Base-by-base conservation (phyloP, 2,888 invertebrate genomes). In the Helleia helle region DNA sequence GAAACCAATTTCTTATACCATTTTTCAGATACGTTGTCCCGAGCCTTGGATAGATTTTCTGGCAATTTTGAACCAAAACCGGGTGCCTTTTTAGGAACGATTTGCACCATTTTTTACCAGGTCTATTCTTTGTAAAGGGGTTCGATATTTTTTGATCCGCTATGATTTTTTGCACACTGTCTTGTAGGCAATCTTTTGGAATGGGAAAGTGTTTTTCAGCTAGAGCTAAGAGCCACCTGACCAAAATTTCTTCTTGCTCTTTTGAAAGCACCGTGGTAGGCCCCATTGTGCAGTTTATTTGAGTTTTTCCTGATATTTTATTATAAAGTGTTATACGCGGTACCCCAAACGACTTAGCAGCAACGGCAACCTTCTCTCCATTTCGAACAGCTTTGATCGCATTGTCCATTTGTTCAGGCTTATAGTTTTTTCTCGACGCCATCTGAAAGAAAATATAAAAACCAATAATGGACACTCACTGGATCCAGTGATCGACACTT, bases 161-260 rank as follows among this genome's bases (percentile, higher is more conserved):
- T 15, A 54, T 47, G 17, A 51, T 52, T 46, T 46, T 49, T 50
- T 54, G 49, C 13, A 52, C 53, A 38, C 51, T 54, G 36, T 51
- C 49, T 13, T 50, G 9, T 36, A 53, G 41, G n/a, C 5, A 14
- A 38, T 50, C 46, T 48, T 43, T 51, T 25, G 34, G 42, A 6
- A 51, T n/a, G 13, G 51, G 48, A 39, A 50, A 12, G 36, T 46
- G 44, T 28, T 8, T 44, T 38, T 49, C 44, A 29, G 22, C 30
- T 27, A 51, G 24, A 1, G 43, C n/a, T n/a, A n/a, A n/a, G n/a
- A n/a, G n/a, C n/a, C n/a, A n/a, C n/a, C n/a, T n/a, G n/a, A n/a
- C n/a, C n/a, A n/a, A n/a, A n/a, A n/a, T n/a, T 25, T 43, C 30
- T n/a, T n/a, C n/a, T n/a, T n/a, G n/a, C n/a, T n/a, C n/a, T n/a